Percentiles rank a stretch among this genome's conserved stretches.
Conservation (phyloP, 2,797 vertebrate genomes). For the Cirrhinus molitorella region DNA sequence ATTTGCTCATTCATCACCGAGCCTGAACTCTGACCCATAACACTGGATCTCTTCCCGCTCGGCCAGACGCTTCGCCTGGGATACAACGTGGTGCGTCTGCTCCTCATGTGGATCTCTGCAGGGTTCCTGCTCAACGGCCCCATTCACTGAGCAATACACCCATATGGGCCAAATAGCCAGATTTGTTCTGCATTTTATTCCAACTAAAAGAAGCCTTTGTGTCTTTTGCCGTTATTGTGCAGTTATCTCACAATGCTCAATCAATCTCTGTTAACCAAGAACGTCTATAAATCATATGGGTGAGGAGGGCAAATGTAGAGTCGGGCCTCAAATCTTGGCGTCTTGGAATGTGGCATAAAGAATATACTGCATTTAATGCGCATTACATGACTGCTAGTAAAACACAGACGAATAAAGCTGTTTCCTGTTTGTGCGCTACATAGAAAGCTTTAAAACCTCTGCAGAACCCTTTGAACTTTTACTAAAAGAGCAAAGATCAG, state of each 20-base stretch:
- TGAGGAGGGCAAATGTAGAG: slow-evolving; percentile 11
- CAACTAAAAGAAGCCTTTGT: slow-evolving; percentile 31
- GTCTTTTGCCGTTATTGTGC: slow-evolving; percentile 57
- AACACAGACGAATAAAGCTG: slow-evolving; percentile 16
- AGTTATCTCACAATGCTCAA: slow-evolving; percentile 46
- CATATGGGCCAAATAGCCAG: slow-evolving; percentile 58
- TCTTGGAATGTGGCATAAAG: slow-evolving; percentile 11
- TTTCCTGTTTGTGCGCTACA: slow-evolving; percentile 5
- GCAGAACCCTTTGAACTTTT: neutral
- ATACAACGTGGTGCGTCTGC: slow-evolving; percentile 44
- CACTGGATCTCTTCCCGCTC: slow-evolving; percentile 70
- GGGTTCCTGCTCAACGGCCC: slow-evolving; percentile 48
- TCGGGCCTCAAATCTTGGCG: neutral
- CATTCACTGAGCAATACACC: slow-evolving; percentile 2
- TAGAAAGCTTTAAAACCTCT: slow-evolving; percentile 14
- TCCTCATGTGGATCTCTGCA: slow-evolving; percentile 54
- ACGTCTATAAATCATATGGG: slow-evolving; percentile 17
- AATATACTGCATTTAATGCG: slow-evolving; percentile 22
- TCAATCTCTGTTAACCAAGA: slow-evolving; percentile 15
- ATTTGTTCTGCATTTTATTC: slow-evolving; percentile 50
- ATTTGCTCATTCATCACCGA: slow-evolving; percentile 81
- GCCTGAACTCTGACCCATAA: slow-evolving; percentile 74
- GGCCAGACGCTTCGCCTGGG: slow-evolving; percentile 49
- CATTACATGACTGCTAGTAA: slow-evolving; percentile 21
- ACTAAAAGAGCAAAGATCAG: slow-evolving; percentile 14